Conservation (phyloP, 2,888 invertebrate species). For the Coleophora flavipennella region DNA sequence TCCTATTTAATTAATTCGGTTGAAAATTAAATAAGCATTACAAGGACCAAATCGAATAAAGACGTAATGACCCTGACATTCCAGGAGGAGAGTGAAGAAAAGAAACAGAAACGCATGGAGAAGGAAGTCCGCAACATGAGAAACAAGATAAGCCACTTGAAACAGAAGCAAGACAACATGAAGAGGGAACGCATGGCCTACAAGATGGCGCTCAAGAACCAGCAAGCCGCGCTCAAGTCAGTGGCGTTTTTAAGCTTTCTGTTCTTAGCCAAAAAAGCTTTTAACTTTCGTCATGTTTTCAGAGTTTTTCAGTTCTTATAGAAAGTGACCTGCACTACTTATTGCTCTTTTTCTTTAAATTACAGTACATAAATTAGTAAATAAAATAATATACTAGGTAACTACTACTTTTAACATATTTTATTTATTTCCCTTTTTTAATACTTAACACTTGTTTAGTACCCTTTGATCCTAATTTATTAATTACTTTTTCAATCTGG, state of each 20-base stretch:
- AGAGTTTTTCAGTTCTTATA: neutral
- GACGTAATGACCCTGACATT: conserved; percentile 13
- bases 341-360: neutral
- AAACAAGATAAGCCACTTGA: conserved; percentile 78
- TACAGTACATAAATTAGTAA: neutral
- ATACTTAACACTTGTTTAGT: too few relatives aligned
- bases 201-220: conserved; percentile 86
- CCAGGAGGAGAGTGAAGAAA: conserved; percentile 72
- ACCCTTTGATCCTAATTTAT: too few relatives aligned
- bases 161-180: conserved; percentile 82
- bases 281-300: conserved; percentile 8
- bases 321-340: neutral
- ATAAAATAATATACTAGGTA: too few relatives aligned
- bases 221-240: conserved; percentile 81
- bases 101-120: conserved; percentile 75
- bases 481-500: too few relatives aligned
- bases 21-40: too few relatives aligned
- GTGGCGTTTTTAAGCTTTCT: conserved; percentile 16
- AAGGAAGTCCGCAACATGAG: conserved; percentile 75
- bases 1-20: too few relatives aligned
- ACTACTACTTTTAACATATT: neutral
- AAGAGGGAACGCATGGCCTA: conserved; percentile 84
- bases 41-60: too few relatives aligned
- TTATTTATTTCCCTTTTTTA: neutral
- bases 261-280: conserved; percentile 9